Evolutionary conservation across 2,113 vertebrate species (phyloP).

Genomic region (Halcyon malimbica): DNA sequence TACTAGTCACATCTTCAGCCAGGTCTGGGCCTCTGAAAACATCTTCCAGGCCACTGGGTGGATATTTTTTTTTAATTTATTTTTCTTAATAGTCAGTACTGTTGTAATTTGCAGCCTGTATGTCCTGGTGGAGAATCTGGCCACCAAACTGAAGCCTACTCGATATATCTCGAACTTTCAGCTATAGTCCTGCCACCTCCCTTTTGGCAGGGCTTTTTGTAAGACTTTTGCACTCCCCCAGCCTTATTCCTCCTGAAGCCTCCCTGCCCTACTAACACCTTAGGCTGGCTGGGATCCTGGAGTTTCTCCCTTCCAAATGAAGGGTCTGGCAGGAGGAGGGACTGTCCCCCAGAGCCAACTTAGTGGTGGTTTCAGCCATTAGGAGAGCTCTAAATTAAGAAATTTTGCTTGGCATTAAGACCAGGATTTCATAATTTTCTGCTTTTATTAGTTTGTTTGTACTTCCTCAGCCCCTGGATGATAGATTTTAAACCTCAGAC

Average conservation of each 20-base stretch:
- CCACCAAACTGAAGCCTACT: not conserved
- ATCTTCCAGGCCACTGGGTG: not conserved
- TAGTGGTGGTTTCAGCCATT: conserved; percentile 23
- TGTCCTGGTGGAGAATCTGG: not conserved
- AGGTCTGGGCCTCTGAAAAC: not conserved
- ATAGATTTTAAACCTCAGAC: conserved; percentile 26
- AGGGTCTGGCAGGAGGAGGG: conserved; percentile 20
- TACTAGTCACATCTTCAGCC: not conserved
- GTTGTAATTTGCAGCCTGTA: not conserved
- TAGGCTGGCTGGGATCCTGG: conserved; percentile 40
- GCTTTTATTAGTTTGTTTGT: conserved; percentile 66
- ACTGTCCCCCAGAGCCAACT: conserved; percentile 16
- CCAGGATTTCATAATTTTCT: conserved; percentile 56
- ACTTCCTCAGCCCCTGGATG: conserved; percentile 38
- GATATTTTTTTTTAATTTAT: not conserved
- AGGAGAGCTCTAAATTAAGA: conserved; percentile 38
- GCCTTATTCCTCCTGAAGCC: conserved; percentile 1
- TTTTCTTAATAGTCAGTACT: not conserved
- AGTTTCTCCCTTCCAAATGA: conserved; percentile 5
- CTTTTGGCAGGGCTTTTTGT: conserved; percentile 26
- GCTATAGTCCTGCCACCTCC: not conserved
- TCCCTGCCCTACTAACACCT: conserved; percentile 47
- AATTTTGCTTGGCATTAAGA: not conserved
- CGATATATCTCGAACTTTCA: not conserved
- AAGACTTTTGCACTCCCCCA: not conserved